phyloP scores from a whole-genome alignment of 2,888 invertebrate species.

The Petrolisthes cinctipes region DNA sequence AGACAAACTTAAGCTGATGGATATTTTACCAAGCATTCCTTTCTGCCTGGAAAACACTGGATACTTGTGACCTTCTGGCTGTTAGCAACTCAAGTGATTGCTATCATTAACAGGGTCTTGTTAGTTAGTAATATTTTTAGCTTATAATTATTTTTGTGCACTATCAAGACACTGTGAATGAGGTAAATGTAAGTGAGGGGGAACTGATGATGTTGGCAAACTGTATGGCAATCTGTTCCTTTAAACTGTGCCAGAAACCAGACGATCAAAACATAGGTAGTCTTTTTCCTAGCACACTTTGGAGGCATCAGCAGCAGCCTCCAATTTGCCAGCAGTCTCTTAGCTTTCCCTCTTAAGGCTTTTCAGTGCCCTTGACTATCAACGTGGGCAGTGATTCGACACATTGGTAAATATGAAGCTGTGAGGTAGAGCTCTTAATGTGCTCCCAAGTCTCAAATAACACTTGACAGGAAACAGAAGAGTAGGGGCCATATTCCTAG shows the following conservation, averaged over 20 bases:
- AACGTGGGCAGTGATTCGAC: conserved; percentile 58
- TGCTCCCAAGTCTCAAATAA: conserved; percentile 42
- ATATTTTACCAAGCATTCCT: no score
- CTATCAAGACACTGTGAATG: conserved; percentile 6
- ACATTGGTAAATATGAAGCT: conserved; percentile 37
- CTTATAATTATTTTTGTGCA: conserved; percentile 11
- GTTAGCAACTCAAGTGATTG: neutral
- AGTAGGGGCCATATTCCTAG: neutral
- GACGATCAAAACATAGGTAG: no score
- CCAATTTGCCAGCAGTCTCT: conserved; percentile 13
- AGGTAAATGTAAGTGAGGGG: neutral
- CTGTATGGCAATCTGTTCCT: neutral
- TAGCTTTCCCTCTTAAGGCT: conserved; percentile 25
- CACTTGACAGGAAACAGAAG: conserved; percentile 27
- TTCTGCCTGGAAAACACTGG: no score
- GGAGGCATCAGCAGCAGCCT: no score
- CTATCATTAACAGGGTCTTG: conserved; percentile 4
- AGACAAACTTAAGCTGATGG: no score
- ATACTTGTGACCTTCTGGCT: no score
- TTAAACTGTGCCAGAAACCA: no score
- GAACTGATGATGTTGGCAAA: neutral
- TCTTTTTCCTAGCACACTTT: neutral
- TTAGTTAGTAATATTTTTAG: neutral
- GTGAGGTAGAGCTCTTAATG: conserved; percentile 49
- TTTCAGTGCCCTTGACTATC: conserved; percentile 58